These are phyloP conservation scores for Synergus itoensis DNA, from an alignment of 2,888 invertebrate species.

Conservation along the genomic window DNA sequence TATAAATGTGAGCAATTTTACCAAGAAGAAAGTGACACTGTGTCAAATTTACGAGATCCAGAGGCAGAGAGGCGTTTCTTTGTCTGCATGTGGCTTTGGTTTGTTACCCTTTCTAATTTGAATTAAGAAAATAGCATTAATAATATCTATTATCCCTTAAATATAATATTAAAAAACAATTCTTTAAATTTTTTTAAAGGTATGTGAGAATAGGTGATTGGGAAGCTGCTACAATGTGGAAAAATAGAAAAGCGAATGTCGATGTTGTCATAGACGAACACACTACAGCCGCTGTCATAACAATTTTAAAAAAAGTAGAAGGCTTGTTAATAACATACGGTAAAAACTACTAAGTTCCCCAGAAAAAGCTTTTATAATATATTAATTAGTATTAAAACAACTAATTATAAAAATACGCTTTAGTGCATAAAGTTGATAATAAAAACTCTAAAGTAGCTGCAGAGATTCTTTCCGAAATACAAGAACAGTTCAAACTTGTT, in stretches of 20 bases:
- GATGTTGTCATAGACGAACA: slow-evolving; percentile 37
- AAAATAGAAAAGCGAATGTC: slow-evolving; percentile 74
- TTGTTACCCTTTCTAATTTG: slow-evolving; percentile 20
- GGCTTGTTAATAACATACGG: slow-evolving; percentile 80
- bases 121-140: slow-evolving; percentile 29
- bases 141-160: no score
- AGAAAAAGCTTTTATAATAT: neutral
- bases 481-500: slow-evolving; percentile 65
- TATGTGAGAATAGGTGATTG: slow-evolving; percentile 81
- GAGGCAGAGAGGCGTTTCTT: slow-evolving; percentile 81
- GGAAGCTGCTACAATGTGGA: slow-evolving; percentile 81
- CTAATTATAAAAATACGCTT: slow-evolving; percentile 36
- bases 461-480: slow-evolving; percentile 67
- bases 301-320: slow-evolving; percentile 80
- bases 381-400: neutral
- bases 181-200: slow-evolving; percentile 71
- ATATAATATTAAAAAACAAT: neutral
- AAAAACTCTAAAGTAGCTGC: slow-evolving; percentile 63
- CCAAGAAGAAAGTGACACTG: slow-evolving; percentile 79
- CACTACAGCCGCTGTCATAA: slow-evolving; percentile 73
- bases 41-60: slow-evolving; percentile 77
- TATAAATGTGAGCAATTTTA: slow-evolving; percentile 80
- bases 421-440: slow-evolving; percentile 67
- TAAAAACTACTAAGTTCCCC: slow-evolving; percentile 44
- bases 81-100: slow-evolving; percentile 82